Evolutionary conservation across 2,888 invertebrate genomes (phyloP), one percentile per base, ranked within the genome.

Genomic region (Sarcophaga rosellei): DNA sequence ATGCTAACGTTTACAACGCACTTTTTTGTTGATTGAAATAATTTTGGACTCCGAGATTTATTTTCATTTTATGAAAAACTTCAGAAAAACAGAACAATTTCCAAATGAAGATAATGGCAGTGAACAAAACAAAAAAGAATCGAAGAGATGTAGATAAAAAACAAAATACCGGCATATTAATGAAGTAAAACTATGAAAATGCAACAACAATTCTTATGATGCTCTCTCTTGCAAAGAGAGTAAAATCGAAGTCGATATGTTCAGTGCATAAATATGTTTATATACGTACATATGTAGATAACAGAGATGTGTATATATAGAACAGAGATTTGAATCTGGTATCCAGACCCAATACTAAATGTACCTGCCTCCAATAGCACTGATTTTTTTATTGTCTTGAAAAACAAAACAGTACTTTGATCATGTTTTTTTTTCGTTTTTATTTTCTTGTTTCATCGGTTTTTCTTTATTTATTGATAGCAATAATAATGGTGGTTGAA

Each of bases 61-160:
- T 68, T 68, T 21, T 47, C 6, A 15, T 68, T 23, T 69, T 69
- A 57, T 47, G 17, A 70, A 70, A 53, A 70, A 45, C 47, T 25
- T 17, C 2, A 53, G 23, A 70, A 53, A 53, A 25, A 25, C n/a
- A 17, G 17, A n/a, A 25, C 17, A n/a, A 70, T 53, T 70, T 25
- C 4, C 17, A 53, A 53, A 70, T 25, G n/a, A 70, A 57, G 23
- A 57, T 70, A 70, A 70, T 70, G 23, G 11, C 8, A 53, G 69
- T 17, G 23, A 53, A 53, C 57, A 53, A 25, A 57, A 23, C n/a
- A 53, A 47, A 5, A 15, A 69, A 23, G 17, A 2, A 66, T 45
- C n/a, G 45, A 6, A 35, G 10, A 35, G 1, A 68, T 68, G 45
- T 20, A 68, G 11, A 66, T 8, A 66, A 47, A 69, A 21, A 47